Base-by-base conservation (phyloP, 2,797 vertebrate genomes). In the Anabas testudineus region DNA sequence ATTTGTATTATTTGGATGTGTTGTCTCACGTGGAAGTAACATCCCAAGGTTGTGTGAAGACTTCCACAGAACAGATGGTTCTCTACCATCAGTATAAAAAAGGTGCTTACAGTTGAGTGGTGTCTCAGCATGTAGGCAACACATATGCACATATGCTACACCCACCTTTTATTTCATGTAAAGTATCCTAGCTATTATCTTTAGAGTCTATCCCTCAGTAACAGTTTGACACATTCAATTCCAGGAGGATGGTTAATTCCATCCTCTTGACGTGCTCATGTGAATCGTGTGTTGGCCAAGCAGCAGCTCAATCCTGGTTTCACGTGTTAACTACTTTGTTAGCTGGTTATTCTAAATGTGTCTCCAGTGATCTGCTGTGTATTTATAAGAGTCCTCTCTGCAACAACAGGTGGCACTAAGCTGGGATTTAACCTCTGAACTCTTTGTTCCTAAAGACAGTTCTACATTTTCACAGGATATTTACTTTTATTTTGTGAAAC, bases 311-410 rank as follows among this genome's bases (percentile, higher is more conserved):
- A 10, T 57, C 16, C 49, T 10, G 18, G 55, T 28, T 70, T 78
- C 61, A 78, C 52, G 36, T 84, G 79, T 66, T 74, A 30, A 15
- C 34, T 45, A 0, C 34, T 71, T 75, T 52, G 63, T 83, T 75
- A 76, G 66, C 74, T n/a, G 10, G 2, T 51, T 70, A 62, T 79
- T 81, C n/a, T 84, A 63, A 68, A 66, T 43, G 64, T 45, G 39
- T 75, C 64, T 81, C 71, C 26, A 34, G 74, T 92, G 91, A 91
- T 92, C 88, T 81, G 58, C 21, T 55, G 57, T 67, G 77, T 92
- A 91, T 84, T 90, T 89, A 64, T 47, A 76, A 46, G 46, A 69
- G 37, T 47, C 41, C 30, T 32, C 32, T 41, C 19, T 30, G 7
- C 61, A 61, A 66, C 43, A 22, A 42, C 0, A 2, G 37, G 32